Conservation (phyloP, 1,140 invertebrate species). For the Rhagoletis zephyria region DNA sequence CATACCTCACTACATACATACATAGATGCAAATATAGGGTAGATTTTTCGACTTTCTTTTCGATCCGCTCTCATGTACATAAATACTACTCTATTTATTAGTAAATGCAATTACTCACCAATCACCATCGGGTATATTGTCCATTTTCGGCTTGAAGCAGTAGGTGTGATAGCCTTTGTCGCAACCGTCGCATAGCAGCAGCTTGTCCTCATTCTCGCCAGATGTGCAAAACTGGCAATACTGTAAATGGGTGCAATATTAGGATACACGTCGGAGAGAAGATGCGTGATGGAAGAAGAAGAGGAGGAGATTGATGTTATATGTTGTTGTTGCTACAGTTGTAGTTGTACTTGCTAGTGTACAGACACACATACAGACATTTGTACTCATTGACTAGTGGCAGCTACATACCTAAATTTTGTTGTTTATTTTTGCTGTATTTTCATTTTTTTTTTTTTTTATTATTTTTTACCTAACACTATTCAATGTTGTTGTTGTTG, state of each 20-base stretch:
- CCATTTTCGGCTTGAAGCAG: constrained; percentile 97
- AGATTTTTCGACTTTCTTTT: too few relatives aligned
- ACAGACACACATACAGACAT: constrained; percentile 33
- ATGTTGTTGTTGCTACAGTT: constrained; percentile 28
- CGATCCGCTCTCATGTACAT: too few relatives aligned
- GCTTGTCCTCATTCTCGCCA: constrained; percentile 95
- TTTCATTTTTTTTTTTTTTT: background rate
- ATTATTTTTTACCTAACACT: background rate
- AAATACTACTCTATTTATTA: too few relatives aligned
- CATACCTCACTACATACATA: too few relatives aligned
- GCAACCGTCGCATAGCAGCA: constrained; percentile 95
- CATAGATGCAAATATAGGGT: too few relatives aligned
- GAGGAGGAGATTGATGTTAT: constrained; percentile 49
- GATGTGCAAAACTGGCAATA: constrained; percentile 97
- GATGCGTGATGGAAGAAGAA: constrained; percentile 42
- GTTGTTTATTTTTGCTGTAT: background rate
- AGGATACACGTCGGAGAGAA: constrained; percentile 56
- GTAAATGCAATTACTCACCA: constrained; percentile 80
- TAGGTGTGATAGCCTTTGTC: constrained; percentile 98
- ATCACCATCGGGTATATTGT: constrained; percentile 95
- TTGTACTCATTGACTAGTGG: constrained; percentile 11
- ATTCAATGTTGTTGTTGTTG: constrained; percentile 47
- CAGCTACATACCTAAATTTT: constrained; percentile 35
- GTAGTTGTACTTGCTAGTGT: constrained; percentile 51
- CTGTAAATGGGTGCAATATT: constrained; percentile 78